Conservation (phyloP, 35 echinoderm and acorn worm species). For the Anneissia japonica region DNA sequence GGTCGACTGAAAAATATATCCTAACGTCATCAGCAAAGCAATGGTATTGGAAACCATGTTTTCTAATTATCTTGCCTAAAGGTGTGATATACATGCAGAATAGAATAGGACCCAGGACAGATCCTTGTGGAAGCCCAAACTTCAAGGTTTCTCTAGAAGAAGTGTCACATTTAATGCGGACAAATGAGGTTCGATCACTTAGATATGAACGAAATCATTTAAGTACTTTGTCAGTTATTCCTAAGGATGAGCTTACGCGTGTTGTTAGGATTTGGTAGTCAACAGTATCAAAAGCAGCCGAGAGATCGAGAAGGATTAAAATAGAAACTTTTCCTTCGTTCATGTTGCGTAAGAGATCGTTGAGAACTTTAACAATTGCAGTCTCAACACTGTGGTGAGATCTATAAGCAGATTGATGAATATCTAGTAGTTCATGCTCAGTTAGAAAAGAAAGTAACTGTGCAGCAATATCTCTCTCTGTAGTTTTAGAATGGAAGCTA, state of each 20-base stretch:
- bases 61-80: neutral
- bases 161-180: neutral
- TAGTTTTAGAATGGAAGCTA: conserved; percentile 24
- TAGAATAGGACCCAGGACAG: neutral
- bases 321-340: conserved; percentile 22
- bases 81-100: neutral
- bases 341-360: conserved; percentile 30
- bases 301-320: conserved; percentile 28
- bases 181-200: neutral
- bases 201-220: conserved; percentile 45
- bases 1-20: too few relatives aligned
- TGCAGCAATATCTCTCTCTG: neutral
- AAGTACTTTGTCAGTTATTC: conserved; percentile 8
- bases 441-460: conserved; percentile 1
- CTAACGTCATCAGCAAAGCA: too few relatives aligned
- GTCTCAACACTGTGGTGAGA: conserved; percentile 35
- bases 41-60: too few relatives aligned
- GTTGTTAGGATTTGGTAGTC: conserved; percentile 3
- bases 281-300: conserved; percentile 29
- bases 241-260: conserved; percentile 6
- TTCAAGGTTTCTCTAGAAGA: too few relatives aligned
- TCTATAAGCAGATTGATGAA: conserved; percentile 35
- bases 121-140: conserved; percentile 22
- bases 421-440: neutral
- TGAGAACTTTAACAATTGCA: neutral